These are phyloP conservation scores for Hoplodrina ambigua DNA, from an alignment of 2,888 invertebrate species.

Conservation along the genomic window DNA sequence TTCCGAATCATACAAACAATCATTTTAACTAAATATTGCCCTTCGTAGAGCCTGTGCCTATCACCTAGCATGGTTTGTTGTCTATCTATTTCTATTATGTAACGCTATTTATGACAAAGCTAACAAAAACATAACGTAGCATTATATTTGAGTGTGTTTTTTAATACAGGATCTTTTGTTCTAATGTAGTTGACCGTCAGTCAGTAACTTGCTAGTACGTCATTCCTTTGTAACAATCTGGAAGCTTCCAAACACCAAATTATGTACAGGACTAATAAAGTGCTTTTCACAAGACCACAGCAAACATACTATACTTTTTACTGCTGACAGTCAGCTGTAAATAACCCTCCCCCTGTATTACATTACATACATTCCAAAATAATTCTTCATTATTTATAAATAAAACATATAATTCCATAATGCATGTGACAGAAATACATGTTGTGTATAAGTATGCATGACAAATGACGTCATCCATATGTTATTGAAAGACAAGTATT, in stretches of 20 bases:
- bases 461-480: conserved; percentile 76
- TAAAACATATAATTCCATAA: conserved; percentile 59
- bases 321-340: conserved; percentile 54
- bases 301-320: conserved; percentile 42
- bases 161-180: conserved; percentile 69
- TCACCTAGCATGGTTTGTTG: conserved; percentile 88
- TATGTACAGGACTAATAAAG: conserved; percentile 17
- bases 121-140: conserved; percentile 78
- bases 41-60: conserved; percentile 88
- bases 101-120: conserved; percentile 76
- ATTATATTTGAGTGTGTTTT: conserved; percentile 66
- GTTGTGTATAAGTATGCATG: conserved; percentile 82
- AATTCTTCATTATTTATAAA: conserved; percentile 59
- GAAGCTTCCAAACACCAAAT: not conserved
- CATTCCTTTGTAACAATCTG: not conserved
- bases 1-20: conserved; percentile 86
- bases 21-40: conserved; percentile 85
- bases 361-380: conserved; percentile 54
- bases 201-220: conserved; percentile 35
- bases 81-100: conserved; percentile 80
- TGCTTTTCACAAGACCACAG: conserved; percentile 28
- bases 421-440: conserved; percentile 87
- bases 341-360: conserved; percentile 58
- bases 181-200: conserved; percentile 53
- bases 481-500: conserved; percentile 66